A percentile compares a stretch with the other conserved stretches of the same genome.
Conservation (phyloP, 2,888 invertebrate genomes). For the Orthosia cruda region DNA sequence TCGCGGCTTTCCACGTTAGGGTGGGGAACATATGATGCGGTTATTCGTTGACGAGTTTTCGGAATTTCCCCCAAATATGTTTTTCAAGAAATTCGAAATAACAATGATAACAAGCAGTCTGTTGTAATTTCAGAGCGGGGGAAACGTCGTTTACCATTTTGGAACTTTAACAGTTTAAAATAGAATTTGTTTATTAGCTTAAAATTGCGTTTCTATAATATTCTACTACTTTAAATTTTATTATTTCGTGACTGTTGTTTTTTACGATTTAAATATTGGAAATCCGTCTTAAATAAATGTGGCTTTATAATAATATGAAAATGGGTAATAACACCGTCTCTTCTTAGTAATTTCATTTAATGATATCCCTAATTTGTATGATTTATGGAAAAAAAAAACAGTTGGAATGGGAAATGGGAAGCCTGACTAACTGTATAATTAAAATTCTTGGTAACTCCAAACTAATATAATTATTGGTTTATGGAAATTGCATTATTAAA, state of each 20-base stretch:
- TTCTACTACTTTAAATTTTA: too few relatives aligned
- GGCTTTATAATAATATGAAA: too few relatives aligned
- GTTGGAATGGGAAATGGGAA: too few relatives aligned
- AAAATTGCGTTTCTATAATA: too few relatives aligned
- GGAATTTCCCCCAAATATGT: background rate
- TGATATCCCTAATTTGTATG: background rate
- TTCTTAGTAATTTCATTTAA: background rate
- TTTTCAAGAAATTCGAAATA: slow-evolving; percentile 2
- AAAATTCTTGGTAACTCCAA: background rate
- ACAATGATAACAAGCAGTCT: background rate
- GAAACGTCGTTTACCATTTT: background rate
- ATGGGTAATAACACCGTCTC: too few relatives aligned
- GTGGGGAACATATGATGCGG: slow-evolving; percentile 50
- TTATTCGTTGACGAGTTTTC: slow-evolving; percentile 5
- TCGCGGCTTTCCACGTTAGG: slow-evolving; percentile 78
- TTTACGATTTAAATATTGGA: too few relatives aligned
- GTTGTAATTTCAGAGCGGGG: background rate
- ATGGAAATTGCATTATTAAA: too few relatives aligned
- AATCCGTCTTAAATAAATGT: background rate
- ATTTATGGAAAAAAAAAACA: too few relatives aligned
- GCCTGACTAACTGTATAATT: too few relatives aligned
- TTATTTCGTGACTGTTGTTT: too few relatives aligned
- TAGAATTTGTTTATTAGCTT: too few relatives aligned
- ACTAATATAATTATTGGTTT: background rate
- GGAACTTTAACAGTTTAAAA: background rate